Conservation (phyloP, 2,113 vertebrate species). For the Ptyas mucosa region DNA sequence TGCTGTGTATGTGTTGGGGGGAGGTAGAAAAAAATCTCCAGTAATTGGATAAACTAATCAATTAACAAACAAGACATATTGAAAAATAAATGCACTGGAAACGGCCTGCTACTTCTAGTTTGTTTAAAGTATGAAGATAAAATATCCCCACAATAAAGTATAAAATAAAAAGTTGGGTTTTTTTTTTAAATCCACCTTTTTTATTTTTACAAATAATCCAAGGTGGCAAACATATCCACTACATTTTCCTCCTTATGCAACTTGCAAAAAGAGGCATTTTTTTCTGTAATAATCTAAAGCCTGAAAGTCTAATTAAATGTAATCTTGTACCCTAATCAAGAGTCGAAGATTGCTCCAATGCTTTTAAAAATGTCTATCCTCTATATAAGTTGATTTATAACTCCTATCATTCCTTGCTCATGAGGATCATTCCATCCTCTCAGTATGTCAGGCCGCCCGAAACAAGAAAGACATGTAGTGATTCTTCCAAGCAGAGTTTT, state of each 20-base stretch:
- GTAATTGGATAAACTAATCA: not conserved
- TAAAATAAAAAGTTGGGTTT: not conserved
- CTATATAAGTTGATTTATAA: not conserved
- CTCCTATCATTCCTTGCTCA: not conserved
- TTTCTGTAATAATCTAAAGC: not conserved
- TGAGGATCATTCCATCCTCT: not conserved
- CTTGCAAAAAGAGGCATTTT: not conserved
- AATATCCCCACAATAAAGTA: not conserved
- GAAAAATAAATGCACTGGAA: not conserved
- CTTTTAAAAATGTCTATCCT: not conserved
- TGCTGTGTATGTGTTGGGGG: not conserved
- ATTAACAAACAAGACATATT: not conserved
- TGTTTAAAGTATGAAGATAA: not conserved
- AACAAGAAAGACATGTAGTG: not conserved
- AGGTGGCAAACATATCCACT: not conserved
- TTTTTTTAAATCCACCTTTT: too few species aligned
- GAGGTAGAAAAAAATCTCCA: not conserved
- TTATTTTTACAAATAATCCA: not conserved
- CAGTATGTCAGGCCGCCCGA: not conserved
- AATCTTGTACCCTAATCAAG: not conserved
- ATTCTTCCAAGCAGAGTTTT: not conserved
- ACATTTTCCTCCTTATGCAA: not conserved
- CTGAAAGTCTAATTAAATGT: not conserved
- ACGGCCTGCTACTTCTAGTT: not conserved
- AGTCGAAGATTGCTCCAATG: too few species aligned